Evolutionary conservation across 2,888 invertebrate species (phyloP).

Genomic region (Dugesia japonica): DNA sequence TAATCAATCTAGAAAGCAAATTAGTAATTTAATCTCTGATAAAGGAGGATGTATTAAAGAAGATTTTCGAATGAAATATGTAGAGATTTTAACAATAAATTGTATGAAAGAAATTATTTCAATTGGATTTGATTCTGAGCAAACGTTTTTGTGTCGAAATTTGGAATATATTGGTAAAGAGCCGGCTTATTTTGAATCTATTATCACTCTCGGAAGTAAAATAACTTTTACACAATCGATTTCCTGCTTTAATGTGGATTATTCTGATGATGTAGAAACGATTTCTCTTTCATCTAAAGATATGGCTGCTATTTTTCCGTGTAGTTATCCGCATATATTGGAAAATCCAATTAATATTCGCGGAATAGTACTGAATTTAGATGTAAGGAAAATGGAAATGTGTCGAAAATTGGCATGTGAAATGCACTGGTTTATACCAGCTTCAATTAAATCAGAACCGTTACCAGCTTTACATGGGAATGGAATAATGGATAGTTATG

Average conservation of each 20-base stretch:
- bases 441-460: conserved; percentile 69
- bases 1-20: neutral
- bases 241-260: conserved; percentile 80
- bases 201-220: neutral
- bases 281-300: neutral
- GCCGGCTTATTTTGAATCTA: neutral
- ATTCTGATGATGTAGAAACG: neutral
- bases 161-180: conserved; percentile 75
- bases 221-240: conserved; percentile 47
- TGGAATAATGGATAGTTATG: conserved; percentile 90
- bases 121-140: conserved; percentile 74
- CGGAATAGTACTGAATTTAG: neutral
- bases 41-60: neutral
- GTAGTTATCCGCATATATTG: neutral
- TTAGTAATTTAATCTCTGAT: neutral
- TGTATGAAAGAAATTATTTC: conserved; percentile 97
- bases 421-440: conserved; percentile 71
- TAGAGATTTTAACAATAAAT: conserved; percentile 56
- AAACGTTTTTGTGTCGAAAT: conserved; percentile 91
- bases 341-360: neutral
- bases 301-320: neutral
- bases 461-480: conserved; percentile 63
- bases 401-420: conserved; percentile 88
- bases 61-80: neutral
- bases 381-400: conserved; percentile 92